Conservation (phyloP, 2,797 vertebrate species). For the Macropodus opercularis region DNA sequence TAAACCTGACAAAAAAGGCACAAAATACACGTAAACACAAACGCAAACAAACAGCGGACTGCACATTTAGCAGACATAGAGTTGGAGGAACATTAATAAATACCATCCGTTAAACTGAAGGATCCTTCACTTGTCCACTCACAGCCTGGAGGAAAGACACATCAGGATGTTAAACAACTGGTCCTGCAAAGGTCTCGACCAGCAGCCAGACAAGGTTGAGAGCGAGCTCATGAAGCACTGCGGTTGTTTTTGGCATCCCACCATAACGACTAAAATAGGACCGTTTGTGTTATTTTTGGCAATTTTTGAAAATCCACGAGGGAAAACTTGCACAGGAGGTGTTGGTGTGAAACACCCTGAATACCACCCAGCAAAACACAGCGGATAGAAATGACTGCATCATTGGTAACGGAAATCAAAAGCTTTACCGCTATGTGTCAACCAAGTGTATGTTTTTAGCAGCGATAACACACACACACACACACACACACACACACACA, state of each 20-base stretch:
- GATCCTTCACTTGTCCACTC: slow-evolving; percentile 73
- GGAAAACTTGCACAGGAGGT: slow-evolving; percentile 4
- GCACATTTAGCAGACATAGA: slow-evolving; percentile 61
- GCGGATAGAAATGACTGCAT: background rate
- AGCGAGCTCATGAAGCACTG: slow-evolving; percentile 9
- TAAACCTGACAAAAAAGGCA: slow-evolving; percentile 35
- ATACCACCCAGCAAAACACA: slow-evolving; percentile 1
- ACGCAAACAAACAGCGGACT: slow-evolving; percentile 49
- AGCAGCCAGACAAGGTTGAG: slow-evolving; percentile 21
- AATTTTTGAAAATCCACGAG: slow-evolving; percentile 6
- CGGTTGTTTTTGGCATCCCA: slow-evolving; percentile 8
- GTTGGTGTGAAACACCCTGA: slow-evolving; percentile 12
- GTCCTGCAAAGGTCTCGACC: slow-evolving; percentile 32
- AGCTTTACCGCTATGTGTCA: too few species aligned
- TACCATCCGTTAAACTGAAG: slow-evolving; percentile 77
- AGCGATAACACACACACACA: too few species aligned
- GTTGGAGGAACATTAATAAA: slow-evolving; percentile 75
- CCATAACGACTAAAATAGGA: slow-evolving; percentile 7
- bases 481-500: too few species aligned
- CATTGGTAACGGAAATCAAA: too few species aligned
- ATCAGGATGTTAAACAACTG: slow-evolving; percentile 63
- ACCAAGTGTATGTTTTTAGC: too few species aligned
- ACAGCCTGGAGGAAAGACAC: slow-evolving; percentile 80
- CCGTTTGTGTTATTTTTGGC: background rate
- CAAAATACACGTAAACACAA: slow-evolving; percentile 45